Evolutionary conservation across 2,113 vertebrate genomes (phyloP).

Genomic region (Prunella fulvescens): DNA sequence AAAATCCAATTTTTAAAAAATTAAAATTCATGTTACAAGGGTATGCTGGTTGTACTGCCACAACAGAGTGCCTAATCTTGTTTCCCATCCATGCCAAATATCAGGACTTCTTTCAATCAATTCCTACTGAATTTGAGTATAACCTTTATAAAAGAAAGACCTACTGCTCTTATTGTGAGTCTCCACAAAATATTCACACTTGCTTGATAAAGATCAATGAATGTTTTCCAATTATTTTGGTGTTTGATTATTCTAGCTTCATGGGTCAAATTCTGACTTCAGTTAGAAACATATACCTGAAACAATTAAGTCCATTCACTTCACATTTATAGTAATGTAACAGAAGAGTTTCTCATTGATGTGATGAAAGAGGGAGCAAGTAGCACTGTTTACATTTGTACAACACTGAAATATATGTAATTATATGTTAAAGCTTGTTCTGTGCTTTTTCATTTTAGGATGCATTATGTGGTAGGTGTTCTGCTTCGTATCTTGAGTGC

Average conservation of each 20-base stretch:
- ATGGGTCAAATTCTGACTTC: neutral
- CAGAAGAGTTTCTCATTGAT: neutral
- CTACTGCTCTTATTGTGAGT: neutral
- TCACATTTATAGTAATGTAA: neutral
- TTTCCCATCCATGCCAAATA: neutral
- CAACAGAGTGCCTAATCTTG: neutral
- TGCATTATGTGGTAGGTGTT: neutral
- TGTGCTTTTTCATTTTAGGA: neutral
- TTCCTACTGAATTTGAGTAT: neutral
- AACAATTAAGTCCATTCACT: neutral
- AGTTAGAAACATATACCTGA: neutral
- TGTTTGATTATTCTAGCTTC: neutral
- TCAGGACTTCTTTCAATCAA: neutral
- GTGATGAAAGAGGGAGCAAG: neutral
- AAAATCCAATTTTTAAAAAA: neutral
- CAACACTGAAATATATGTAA: neutral
- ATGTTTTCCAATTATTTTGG: neutral
- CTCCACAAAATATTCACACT: neutral
- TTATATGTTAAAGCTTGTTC: neutral
- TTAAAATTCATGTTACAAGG: neutral
- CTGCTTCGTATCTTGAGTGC: neutral
- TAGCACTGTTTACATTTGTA: neutral
- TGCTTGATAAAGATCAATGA: neutral
- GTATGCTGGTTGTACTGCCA: neutral
- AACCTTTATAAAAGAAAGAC: neutral